phyloP scores from a whole-genome alignment of 2,797 vertebrate species.

The Chelon labrosus region DNA sequence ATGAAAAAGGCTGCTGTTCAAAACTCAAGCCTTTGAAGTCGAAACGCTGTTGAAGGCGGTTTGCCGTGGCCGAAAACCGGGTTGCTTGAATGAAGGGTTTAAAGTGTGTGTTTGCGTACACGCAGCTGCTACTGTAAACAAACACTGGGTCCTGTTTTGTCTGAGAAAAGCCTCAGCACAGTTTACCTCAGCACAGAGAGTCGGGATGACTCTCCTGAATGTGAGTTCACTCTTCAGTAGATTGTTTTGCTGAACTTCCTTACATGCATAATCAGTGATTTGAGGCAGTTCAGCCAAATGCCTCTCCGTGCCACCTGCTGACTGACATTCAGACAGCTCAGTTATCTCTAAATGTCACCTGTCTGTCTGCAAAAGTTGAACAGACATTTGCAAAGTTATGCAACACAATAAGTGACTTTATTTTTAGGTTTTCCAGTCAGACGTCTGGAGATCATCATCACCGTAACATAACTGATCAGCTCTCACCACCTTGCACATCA shows the following conservation, averaged over 20 bases:
- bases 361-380: slow-evolving; percentile 22
- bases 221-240: slow-evolving; percentile 11
- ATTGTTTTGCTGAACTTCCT: slow-evolving; percentile 32
- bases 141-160: slow-evolving; percentile 14
- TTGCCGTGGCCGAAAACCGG: neutral
- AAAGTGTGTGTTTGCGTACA: slow-evolving; percentile 5
- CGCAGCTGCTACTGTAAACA: slow-evolving; percentile 27
- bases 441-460: neutral
- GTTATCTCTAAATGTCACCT: slow-evolving; percentile 32
- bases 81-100: slow-evolving; percentile 1
- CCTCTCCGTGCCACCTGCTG: slow-evolving; percentile 13
- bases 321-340: slow-evolving; percentile 17
- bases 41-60: slow-evolving; percentile 17
- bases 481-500: neutral
- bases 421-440: slow-evolving; percentile 10
- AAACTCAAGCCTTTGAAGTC: neutral
- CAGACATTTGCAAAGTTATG: slow-evolving; percentile 8
- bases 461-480: slow-evolving; percentile 1
- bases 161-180: neutral
- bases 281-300: slow-evolving; percentile 6
- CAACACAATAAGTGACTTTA: slow-evolving; percentile 12
- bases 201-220: slow-evolving; percentile 18
- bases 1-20: slow-evolving; percentile 3
- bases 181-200: neutral
- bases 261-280: slow-evolving; percentile 29